Conservation (phyloP, 2,888 invertebrate species). For the Luperina testacea region DNA sequence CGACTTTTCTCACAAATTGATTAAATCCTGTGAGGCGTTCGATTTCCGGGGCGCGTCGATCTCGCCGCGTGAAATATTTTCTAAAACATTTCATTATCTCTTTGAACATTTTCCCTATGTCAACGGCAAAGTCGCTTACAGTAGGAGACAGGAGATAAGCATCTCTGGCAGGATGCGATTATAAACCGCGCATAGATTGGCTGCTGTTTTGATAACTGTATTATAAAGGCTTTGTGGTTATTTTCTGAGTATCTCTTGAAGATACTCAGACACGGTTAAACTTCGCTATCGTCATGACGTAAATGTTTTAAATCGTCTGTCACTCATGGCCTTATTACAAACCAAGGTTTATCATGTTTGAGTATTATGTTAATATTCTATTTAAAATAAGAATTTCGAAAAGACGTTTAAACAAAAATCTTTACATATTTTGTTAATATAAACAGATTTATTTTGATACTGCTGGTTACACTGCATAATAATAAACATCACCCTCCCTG, state of each 20-base stretch:
- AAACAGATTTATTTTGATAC: neutral
- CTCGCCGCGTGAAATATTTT: constrained; percentile 42
- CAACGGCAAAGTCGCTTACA: constrained; percentile 22
- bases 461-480: neutral
- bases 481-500: neutral
- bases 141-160: constrained; percentile 20
- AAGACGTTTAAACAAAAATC: neutral
- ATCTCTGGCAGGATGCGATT: constrained; percentile 26
- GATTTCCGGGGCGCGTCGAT: constrained; percentile 47
- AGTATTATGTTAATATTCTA: neutral
- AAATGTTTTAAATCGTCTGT: neutral
- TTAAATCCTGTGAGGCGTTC: constrained; percentile 63
- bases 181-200: constrained; percentile 23
- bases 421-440: neutral
- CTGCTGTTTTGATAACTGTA: constrained; percentile 16
- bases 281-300: neutral
- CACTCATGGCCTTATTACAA: neutral
- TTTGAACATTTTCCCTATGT: constrained; percentile 44
- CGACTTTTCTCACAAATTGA: constrained; percentile 69
- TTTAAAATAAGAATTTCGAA: neutral
- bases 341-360: neutral
- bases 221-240: constrained; percentile 6
- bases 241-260: neutral
- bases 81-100: constrained; percentile 63
- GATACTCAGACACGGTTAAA: neutral